Percentiles rank a stretch among this genome's conserved stretches.
Conservation (phyloP, 2,797 vertebrate genomes). For the Schizothorax lantsangensis region DNA sequence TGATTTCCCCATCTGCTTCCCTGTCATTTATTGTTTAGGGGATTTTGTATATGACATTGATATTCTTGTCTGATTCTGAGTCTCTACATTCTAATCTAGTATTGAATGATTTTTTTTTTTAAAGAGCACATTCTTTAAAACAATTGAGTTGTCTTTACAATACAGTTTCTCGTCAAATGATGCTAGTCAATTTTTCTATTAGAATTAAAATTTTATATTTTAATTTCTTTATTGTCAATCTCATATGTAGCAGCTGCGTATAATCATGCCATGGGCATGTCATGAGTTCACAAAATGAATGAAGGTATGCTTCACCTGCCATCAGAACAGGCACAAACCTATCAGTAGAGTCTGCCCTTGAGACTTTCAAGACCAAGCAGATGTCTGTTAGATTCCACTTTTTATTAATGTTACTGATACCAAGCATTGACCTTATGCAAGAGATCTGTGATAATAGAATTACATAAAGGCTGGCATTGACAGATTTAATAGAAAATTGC, state of each 20-base stretch:
- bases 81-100: neutral
- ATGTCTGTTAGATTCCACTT: conserved; percentile 51
- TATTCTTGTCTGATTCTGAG: neutral
- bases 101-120: neutral
- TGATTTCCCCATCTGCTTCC: neutral
- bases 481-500: neutral
- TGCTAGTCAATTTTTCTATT: neutral
- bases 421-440: conserved; percentile 1
- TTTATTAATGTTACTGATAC: conserved; percentile 45
- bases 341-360: conserved; percentile 41
- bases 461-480: neutral
- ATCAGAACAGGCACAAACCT: conserved; percentile 31
- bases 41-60: neutral
- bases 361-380: conserved; percentile 58
- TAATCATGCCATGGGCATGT: neutral
- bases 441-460: neutral
- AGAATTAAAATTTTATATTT: neutral
- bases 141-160: neutral
- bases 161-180: neutral
- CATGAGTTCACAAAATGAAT: conserved; percentile 23
- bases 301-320: conserved; percentile 49
- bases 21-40: neutral
- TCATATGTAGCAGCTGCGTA: neutral
- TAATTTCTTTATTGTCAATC: neutral
- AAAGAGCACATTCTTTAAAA: neutral